Percentiles rank a stretch among this genome's conserved stretches.
Evolutionary conservation across 1,140 invertebrate genomes (phyloP).

Genomic region (Listronotus bonariensis): DNA sequence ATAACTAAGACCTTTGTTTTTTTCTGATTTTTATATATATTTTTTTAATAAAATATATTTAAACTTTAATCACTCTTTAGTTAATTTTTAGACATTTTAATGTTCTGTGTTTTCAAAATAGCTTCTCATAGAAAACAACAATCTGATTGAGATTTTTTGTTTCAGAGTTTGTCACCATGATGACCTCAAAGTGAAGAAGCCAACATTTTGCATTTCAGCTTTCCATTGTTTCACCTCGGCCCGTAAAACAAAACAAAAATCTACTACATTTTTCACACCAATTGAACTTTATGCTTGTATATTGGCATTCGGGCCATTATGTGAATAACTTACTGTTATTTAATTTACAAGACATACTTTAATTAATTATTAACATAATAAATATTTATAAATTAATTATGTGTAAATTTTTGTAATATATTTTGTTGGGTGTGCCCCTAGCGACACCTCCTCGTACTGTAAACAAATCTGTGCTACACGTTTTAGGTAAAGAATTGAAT

Average conservation of each 20-base stretch:
- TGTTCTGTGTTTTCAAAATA: constrained; percentile 2
- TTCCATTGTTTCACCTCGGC: constrained; percentile 59
- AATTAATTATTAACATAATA: constrained; percentile 48
- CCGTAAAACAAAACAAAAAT: constrained; percentile 42
- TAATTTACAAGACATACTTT: constrained; percentile 53
- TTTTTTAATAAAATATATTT: too few relatives aligned
- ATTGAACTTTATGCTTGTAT: constrained; percentile 50
- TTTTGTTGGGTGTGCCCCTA: constrained; percentile 38
- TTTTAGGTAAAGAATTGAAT: constrained; percentile 41
- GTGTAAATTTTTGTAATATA: constrained; percentile 57
- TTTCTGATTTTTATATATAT: too few relatives aligned
- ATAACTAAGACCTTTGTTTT: too few relatives aligned
- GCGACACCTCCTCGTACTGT: constrained; percentile 25
- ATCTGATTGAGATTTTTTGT: constrained; percentile 56
- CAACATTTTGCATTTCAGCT: constrained; percentile 58
- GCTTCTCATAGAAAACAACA: neutral
- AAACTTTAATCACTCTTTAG: neutral
- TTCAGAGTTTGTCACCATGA: constrained; percentile 98
- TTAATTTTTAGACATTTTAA: neutral
- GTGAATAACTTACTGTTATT: constrained; percentile 54
- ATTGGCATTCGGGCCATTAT: constrained; percentile 51
- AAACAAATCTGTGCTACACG: constrained; percentile 47
- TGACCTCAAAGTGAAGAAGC: constrained; percentile 93
- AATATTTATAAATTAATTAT: constrained; percentile 55
- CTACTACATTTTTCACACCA: constrained; percentile 48